A percentile compares a stretch with the other conserved stretches of the same genome.
Conservation (phyloP, 2,888 invertebrate genomes). For the Gibbula magus region DNA sequence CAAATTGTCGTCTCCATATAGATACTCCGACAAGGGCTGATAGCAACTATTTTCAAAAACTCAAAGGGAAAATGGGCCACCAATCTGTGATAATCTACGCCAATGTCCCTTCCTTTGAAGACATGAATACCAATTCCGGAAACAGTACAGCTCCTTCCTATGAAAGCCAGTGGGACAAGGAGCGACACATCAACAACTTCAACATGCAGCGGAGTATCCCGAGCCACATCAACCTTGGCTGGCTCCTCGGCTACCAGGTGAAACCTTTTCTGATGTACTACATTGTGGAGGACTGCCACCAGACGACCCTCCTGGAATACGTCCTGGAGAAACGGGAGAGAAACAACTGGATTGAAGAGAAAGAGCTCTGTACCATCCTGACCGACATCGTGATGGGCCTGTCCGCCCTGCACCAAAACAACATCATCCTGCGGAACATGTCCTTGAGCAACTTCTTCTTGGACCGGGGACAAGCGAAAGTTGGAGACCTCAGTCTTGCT, state of each 20-base stretch:
- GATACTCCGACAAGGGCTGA: background rate
- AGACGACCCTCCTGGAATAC: background rate
- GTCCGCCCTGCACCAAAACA: background rate
- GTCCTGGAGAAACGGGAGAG: background rate
- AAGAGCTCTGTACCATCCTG: background rate
- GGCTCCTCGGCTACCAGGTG: background rate
- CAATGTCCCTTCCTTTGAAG: background rate
- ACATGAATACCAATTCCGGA: background rate
- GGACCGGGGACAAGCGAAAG: background rate
- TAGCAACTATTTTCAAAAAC: background rate
- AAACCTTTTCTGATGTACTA: background rate
- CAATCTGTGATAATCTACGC: background rate
- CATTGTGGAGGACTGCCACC: background rate
- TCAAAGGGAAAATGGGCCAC: background rate
- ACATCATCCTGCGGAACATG: background rate
- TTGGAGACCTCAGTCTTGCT: slow-evolving; percentile 13
- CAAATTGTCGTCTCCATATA: background rate
- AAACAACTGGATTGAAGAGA: background rate
- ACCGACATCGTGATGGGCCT: background rate
- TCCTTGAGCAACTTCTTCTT: background rate
- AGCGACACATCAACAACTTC: background rate
- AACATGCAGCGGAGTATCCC: background rate
- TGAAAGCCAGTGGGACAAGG: background rate
- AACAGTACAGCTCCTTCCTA: background rate
- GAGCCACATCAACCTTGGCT: background rate